Conservation (phyloP, 2,113 vertebrate genomes). For the Gopherus evgoodei region DNA sequence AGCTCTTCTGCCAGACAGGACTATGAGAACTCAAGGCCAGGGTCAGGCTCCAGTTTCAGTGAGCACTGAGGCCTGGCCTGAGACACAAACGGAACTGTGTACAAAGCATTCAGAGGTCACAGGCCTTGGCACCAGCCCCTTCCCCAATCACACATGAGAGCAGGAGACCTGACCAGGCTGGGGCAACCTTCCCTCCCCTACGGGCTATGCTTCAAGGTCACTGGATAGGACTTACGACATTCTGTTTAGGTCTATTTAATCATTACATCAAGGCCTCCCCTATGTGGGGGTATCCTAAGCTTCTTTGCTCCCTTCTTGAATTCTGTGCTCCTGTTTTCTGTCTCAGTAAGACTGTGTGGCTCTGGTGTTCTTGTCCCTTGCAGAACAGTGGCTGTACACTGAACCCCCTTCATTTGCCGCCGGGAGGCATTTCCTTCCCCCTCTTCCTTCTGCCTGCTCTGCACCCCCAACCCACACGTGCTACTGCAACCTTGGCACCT, state of each 20-base stretch:
- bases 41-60: background rate
- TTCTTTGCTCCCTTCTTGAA: background rate
- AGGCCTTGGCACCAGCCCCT: too few species aligned
- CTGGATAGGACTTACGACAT: background rate
- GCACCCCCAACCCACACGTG: background rate
- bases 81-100: too few species aligned
- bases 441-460: background rate
- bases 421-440: background rate
- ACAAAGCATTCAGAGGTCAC: too few species aligned
- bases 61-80: background rate
- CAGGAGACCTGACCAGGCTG: background rate
- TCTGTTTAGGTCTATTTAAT: background rate
- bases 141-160: background rate
- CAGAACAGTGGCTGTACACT: background rate
- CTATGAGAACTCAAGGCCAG: background rate
- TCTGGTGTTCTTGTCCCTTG: background rate
- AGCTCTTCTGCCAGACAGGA: background rate
- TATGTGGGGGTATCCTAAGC: background rate
- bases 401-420: background rate
- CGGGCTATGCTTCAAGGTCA: too few species aligned
- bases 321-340: background rate
- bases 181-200: background rate
- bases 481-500: fast-evolving
- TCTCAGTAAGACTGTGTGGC: fast-evolving
- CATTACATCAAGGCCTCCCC: background rate